Percentiles rank a stretch among this genome's conserved stretches.
Conservation (phyloP, 2,888 invertebrate genomes). For the Acleris cristana region DNA sequence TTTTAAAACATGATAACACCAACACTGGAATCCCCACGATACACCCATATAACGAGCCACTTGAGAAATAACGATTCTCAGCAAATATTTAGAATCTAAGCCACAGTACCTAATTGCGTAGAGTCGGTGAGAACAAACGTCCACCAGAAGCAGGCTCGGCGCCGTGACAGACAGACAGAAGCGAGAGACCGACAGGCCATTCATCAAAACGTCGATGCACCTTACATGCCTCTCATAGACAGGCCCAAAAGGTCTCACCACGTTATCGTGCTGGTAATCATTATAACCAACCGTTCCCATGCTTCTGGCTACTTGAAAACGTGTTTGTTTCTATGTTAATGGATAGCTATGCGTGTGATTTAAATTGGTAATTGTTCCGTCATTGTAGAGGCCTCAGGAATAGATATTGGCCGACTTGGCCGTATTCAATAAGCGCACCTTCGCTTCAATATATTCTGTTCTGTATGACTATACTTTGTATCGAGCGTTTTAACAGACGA, state of each 20-base stretch:
- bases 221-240: conserved; percentile 45
- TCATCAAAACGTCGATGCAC: conserved; percentile 65
- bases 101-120: conserved; percentile 7
- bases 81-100: not conserved
- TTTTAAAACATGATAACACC: too few relatives aligned
- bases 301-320: conserved; percentile 30
- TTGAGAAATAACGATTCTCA: too few relatives aligned
- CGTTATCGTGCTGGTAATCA: conserved; percentile 63
- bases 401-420: too few relatives aligned
- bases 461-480: too few relatives aligned
- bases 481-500: too few relatives aligned
- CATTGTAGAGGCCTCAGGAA: not conserved
- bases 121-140: conserved; percentile 24
- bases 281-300: conserved; percentile 40
- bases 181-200: conserved; percentile 64
- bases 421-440: too few relatives aligned
- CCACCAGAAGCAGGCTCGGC: conserved; percentile 31
- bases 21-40: too few relatives aligned
- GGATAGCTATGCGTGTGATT: conserved; percentile 11
- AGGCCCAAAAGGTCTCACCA: conserved; percentile 51
- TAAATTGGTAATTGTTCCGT: conserved; percentile 2
- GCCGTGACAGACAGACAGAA: conserved; percentile 66
- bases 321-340: conserved; percentile 24
- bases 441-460: too few relatives aligned
- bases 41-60: too few relatives aligned